Conservation (phyloP, 2,113 vertebrate genomes). For the Cyanoliseus patagonus region DNA sequence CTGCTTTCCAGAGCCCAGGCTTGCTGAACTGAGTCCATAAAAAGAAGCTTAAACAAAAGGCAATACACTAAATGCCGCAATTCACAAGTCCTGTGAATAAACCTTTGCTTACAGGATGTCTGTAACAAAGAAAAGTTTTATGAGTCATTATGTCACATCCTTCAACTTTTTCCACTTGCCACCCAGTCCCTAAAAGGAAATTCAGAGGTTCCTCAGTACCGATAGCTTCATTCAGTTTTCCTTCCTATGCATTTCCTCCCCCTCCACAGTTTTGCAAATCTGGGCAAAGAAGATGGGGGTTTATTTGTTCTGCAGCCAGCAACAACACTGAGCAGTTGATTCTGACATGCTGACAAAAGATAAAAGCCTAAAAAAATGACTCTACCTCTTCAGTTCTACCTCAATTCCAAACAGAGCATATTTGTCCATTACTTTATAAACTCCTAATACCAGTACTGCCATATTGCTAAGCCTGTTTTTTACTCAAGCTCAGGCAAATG, state of each 20-base stretch:
- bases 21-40: neutral
- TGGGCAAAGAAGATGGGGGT: neutral
- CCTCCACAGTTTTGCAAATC: neutral
- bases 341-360: neutral
- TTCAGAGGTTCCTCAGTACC: neutral
- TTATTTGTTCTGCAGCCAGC: neutral
- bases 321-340: neutral
- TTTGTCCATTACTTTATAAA: neutral
- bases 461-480: neutral
- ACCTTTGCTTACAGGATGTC: conserved; percentile 2
- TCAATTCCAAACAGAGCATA: neutral
- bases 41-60: conserved; percentile 3
- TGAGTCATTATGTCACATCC: neutral
- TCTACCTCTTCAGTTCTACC: neutral
- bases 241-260: neutral
- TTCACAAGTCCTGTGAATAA: neutral
- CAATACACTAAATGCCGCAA: neutral
- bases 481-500: neutral
- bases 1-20: neutral
- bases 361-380: neutral
- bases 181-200: neutral
- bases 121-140: neutral
- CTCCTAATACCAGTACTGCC: neutral
- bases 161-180: conserved; percentile 10
- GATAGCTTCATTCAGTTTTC: neutral